Evolutionary conservation across 2,113 vertebrate species (phyloP).

Genomic region (Phrynosoma platyrhinos): DNA sequence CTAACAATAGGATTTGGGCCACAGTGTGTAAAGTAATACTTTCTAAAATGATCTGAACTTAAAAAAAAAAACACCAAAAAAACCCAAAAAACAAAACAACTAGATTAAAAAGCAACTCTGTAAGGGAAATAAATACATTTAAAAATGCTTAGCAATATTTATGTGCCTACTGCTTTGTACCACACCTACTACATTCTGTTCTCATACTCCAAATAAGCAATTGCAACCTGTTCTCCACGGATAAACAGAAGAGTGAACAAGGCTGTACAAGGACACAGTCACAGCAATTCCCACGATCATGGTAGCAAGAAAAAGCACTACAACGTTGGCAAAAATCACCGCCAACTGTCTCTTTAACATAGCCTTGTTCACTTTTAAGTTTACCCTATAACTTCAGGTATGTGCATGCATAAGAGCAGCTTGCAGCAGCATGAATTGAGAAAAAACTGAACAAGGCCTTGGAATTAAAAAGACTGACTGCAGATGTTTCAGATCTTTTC

Average conservation of each 20-base stretch:
- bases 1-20: too few species aligned
- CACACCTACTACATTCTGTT: background rate
- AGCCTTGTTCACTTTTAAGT: background rate
- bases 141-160: background rate
- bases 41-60: background rate
- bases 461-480: background rate
- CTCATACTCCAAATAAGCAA: background rate
- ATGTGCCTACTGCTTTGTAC: background rate
- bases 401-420: background rate
- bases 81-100: background rate
- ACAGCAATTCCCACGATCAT: background rate
- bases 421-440: background rate
- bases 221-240: background rate
- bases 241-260: too few species aligned
- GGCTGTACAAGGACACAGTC: background rate
- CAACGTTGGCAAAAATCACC: background rate
- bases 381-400: background rate
- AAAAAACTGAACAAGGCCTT: background rate
- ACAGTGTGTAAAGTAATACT: background rate
- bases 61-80: background rate
- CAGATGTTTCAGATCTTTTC: background rate
- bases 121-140: background rate
- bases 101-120: background rate
- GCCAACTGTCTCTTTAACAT: background rate
- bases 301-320: background rate